Conservation (phyloP, 2,888 invertebrate genomes). For the Chaitophorus viminalis region DNA sequence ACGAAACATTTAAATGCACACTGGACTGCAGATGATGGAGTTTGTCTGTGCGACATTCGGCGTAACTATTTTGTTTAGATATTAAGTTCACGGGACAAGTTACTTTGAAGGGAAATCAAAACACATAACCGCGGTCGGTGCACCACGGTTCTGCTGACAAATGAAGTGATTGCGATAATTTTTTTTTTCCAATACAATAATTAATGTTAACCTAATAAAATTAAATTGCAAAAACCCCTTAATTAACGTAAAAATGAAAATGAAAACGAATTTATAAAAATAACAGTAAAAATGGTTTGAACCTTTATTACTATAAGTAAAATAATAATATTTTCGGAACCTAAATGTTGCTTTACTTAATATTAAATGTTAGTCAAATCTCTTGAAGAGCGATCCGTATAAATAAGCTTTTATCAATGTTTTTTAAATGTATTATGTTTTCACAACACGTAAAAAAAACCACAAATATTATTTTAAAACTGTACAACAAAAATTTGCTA, state of each 20-base stretch:
- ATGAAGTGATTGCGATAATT: slow-evolving; percentile 13
- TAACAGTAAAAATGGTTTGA: slow-evolving; percentile 37
- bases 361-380: slow-evolving; percentile 31
- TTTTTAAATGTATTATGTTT: slow-evolving; percentile 2
- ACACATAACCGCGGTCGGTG: not conserved
- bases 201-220: slow-evolving; percentile 13
- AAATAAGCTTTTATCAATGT: not conserved
- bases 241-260: too few species aligned
- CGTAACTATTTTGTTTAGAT: not conserved
- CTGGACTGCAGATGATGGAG: not conserved
- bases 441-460: slow-evolving; percentile 43
- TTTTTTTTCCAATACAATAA: slow-evolving; percentile 14
- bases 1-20: not conserved
- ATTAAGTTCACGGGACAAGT: not conserved
- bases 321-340: slow-evolving; percentile 31
- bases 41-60: not conserved
- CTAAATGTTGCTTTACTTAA: slow-evolving; percentile 35
- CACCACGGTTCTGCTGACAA: not conserved
- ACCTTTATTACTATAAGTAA: slow-evolving; percentile 17
- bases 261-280: slow-evolving; percentile 24
- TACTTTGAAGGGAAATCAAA: not conserved
- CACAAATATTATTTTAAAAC: slow-evolving; percentile 33
- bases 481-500: slow-evolving; percentile 56
- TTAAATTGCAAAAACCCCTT: slow-evolving; percentile 57
- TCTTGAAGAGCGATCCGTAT: not conserved